Evolutionary conservation across 2,797 vertebrate genomes (phyloP).

Genomic region (Ptychadena robeensis): DNA sequence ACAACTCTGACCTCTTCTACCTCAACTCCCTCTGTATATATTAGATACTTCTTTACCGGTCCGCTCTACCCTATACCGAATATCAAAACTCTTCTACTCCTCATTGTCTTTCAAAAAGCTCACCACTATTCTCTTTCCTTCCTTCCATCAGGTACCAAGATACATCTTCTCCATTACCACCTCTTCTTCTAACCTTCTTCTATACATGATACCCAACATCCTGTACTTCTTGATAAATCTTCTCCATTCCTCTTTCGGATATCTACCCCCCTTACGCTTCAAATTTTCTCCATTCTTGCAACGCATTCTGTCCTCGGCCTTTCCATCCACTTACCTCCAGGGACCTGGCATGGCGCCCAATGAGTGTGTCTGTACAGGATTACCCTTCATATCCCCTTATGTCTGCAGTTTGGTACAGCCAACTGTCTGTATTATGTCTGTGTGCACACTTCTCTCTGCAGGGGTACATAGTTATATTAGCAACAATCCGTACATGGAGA

Average conservation of each 20-base stretch:
- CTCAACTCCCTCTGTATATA: too few species aligned
- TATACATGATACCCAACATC: background rate
- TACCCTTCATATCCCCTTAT: slow-evolving; percentile 58
- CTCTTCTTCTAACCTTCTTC: background rate
- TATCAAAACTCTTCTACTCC: background rate
- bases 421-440: background rate
- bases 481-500: too few species aligned
- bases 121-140: background rate
- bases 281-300: background rate
- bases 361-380: slow-evolving; percentile 34
- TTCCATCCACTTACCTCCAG: background rate
- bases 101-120: background rate
- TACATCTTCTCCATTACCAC: too few species aligned
- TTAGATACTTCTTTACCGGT: too few species aligned
- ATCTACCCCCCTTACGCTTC: too few species aligned
- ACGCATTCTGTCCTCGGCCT: background rate
- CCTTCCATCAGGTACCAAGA: background rate
- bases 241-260: too few species aligned
- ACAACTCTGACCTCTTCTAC: too few species aligned
- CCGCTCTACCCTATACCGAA: background rate
- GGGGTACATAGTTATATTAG: too few species aligned
- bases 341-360: background rate
- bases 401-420: background rate
- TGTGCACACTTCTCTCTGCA: background rate
- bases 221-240: too few species aligned